Base-by-base conservation (phyloP, 2,113 vertebrate genomes). In the Tinamus guttatus region DNA sequence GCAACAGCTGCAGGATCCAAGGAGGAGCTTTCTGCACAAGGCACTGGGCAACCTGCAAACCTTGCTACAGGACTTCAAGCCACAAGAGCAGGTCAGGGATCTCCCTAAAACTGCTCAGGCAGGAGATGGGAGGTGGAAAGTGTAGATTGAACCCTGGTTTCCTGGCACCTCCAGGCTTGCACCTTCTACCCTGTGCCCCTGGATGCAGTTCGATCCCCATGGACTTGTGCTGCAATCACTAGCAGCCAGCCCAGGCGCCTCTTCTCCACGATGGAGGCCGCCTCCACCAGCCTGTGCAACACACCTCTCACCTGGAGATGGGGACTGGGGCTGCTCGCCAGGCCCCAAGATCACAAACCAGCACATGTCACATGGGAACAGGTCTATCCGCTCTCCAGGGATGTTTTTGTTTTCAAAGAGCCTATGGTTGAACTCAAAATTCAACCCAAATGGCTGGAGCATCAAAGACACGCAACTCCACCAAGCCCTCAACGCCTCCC, bases 11-110 rank as follows among this genome's bases (percentile, higher is more conserved):
- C 41, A 67, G 25, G 51, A 81, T 65, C 67, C 56, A 64, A 45
- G n/a, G 47, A 67, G 68, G 36, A 22, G 43, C 52, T 15, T 76
- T 43, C 38, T n/a, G 69, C 73, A 83, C 68, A 90, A 83, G 80
- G 76, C 76, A 76, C 71, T 0, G 11, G 68, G 40, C 76, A 89
- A 30, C 71, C 41, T 1, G 0, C 78, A 45, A 41, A 5, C 0
- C 4, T 34, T 75, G 51, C 79, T 87, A 56, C 58, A 73, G 47
- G 47, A 58, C 13, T 80, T 60, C 52, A 27, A 13, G 11, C 8
- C 0, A 0, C 3, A 24, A 40, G 9, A 79, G n/a, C 58, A 43
- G 0, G 45, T n/a, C 60, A 13, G 0, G 3, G 40, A 56, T 5
- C 13, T 13, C 64, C 56, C 51, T 67, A 69, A 49, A 45, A 22